Conservation (phyloP, 1,140 invertebrate species). For the Schlechtendalia chinensis region DNA sequence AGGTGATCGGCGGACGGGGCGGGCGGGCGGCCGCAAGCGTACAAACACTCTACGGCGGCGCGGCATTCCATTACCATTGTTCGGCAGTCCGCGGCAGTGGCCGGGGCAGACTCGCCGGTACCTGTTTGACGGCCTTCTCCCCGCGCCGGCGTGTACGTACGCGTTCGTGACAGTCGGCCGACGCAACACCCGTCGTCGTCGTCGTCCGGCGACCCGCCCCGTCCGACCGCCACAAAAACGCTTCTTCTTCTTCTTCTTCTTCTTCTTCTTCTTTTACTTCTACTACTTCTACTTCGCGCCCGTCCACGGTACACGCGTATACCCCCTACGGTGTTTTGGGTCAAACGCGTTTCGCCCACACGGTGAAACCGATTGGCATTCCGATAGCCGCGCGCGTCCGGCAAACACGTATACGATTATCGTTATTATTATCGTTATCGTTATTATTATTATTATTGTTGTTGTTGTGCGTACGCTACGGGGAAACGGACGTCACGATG, state of each 20-base stretch:
- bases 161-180: neutral
- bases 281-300: neutral
- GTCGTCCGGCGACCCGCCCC: neutral
- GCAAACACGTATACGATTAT: neutral
- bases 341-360: slow-evolving; percentile 48
- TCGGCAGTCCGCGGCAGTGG: no score
- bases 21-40: no score
- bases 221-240: neutral
- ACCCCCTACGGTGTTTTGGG: slow-evolving; percentile 48
- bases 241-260: no score
- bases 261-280: no score
- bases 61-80: slow-evolving; percentile 50
- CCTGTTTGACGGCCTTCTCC: slow-evolving; percentile 40
- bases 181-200: neutral
- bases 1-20: no score
- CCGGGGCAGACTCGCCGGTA: slow-evolving; percentile 48
- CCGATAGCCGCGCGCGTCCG: neutral
- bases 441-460: no score
- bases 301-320: neutral
- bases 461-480: no score
- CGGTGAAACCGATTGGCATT: slow-evolving; percentile 49
- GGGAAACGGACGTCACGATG: slow-evolving; percentile 34
- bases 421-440: no score
- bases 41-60: no score
- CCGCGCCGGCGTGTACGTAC: neutral